Conservation (phyloP, 92 coral and sea anemone genomes). For the Parazoanthus atlanticus region DNA sequence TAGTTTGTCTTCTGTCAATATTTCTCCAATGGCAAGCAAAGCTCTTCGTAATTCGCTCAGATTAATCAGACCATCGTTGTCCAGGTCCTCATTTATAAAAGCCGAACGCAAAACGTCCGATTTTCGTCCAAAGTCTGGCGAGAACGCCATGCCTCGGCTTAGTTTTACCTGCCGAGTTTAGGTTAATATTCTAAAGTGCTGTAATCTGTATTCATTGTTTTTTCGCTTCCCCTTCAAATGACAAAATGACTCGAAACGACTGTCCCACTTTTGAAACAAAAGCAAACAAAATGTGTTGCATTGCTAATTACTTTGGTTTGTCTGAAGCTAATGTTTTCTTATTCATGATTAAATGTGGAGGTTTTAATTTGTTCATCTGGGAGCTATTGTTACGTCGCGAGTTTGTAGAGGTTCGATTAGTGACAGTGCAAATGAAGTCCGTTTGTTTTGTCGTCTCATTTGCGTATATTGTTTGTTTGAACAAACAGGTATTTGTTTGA, state of each 20-base stretch:
- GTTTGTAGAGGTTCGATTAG: neutral
- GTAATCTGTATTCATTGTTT: neutral
- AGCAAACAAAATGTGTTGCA: slow-evolving; percentile 10
- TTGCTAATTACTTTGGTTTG: neutral
- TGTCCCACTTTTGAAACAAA: neutral
- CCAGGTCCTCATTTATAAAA: slow-evolving; percentile 2
- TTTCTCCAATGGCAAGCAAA: slow-evolving; percentile 51
- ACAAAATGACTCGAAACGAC: neutral
- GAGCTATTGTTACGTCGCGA: slow-evolving; percentile 1
- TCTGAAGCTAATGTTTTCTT: neutral
- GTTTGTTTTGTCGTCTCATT: neutral
- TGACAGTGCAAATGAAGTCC: neutral
- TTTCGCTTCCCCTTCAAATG: neutral
- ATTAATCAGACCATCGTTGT: slow-evolving; percentile 29
- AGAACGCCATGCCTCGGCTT: neutral
- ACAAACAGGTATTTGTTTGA: slow-evolving; percentile 11
- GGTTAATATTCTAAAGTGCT: neutral
- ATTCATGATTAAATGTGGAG: neutral
- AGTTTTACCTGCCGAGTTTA: neutral
- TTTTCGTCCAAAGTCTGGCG: slow-evolving; percentile 2
- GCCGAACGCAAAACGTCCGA: slow-evolving; percentile 10
- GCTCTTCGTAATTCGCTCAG: slow-evolving; percentile 24
- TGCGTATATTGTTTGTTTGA: slow-evolving; percentile 17
- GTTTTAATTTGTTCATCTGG: neutral
- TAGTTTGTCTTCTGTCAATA: slow-evolving; percentile 58